Base-by-base conservation (phyloP, 1,140 invertebrate species). In the Elymnias hypermnestra region DNA sequence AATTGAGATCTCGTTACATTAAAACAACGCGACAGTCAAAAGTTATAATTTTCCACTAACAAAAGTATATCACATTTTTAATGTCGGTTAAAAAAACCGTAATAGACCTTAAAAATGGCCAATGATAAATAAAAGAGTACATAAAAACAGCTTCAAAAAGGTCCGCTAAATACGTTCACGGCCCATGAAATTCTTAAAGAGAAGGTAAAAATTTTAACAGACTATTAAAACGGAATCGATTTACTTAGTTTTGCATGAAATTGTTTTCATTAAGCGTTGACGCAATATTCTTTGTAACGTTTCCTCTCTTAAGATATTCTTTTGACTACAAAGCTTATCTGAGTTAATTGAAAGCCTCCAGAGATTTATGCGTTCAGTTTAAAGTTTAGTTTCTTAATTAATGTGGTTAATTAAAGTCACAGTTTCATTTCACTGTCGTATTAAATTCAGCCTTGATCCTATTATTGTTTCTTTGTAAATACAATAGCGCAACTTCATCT, bases 241-340 rank as follows among this genome's bases (percentile, higher is more conserved):
- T 46, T 42, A 46, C 39, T 29, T 50, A 48, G 25, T 55, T 77
- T 74, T 73, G 65, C 72, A 78, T 78, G 75, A 67, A 75, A 78
- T 75, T 73, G 72, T 70, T 78, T 78, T 57, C 47, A 68, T 78
- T 72, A 75, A 46, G 38, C 48, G 52, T 54, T 52, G 54, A 53
- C 61, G 57, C 41, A 58, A 56, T 29, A 52, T 62, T 57, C 53
- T 57, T 50, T 51, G 56, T 54, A 42, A 50, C 42, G 44, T 58
- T 49, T 52, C 36, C 45, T 53, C 45, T 53, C 35, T 55, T 66
- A 64, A 59, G 69, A 64, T 71, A 71, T 72, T 76, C 70, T 66
- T 72, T 72, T 71, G 69, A 64, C 47, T 49, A 53, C 53, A 59
- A 60, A 53, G 55, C 48, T 54, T 57, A 59, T 57, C 45, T 61